Evolutionary conservation across 2,113 vertebrate species (phyloP).

Genomic region (Gallinago undulata): DNA sequence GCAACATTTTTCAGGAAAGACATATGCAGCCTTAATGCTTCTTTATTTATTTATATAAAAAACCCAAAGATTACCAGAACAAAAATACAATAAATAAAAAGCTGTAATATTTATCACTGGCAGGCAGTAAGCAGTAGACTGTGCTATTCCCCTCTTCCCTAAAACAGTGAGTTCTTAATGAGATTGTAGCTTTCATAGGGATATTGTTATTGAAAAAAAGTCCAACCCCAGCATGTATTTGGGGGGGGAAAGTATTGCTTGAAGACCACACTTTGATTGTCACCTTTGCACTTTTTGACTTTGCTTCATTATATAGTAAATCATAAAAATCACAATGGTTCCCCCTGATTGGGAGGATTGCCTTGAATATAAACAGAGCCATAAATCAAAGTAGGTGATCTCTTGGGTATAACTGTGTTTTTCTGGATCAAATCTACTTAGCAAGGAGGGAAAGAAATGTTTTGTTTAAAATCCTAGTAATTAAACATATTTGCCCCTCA

Average conservation of each 20-base stretch:
- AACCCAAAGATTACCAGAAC: background rate
- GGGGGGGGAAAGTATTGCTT: background rate
- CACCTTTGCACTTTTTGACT: background rate
- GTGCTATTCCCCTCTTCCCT: background rate
- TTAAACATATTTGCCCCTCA: background rate
- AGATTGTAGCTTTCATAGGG: background rate
- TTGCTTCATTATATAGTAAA: slow-evolving; percentile 33
- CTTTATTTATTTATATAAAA: background rate
- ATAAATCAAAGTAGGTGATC: slow-evolving; percentile 45
- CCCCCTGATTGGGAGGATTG: slow-evolving; percentile 32
- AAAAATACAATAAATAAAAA: background rate
- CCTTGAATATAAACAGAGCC: background rate
- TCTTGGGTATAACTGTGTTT: background rate
- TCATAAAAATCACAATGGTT: slow-evolving; percentile 40
- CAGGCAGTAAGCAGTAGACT: background rate
- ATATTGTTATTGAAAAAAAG: background rate
- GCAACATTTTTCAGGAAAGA: background rate
- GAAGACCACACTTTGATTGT: background rate
- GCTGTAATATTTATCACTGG: background rate
- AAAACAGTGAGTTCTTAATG: background rate
- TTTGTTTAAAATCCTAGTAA: background rate
- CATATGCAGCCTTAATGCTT: background rate
- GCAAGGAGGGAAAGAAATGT: background rate
- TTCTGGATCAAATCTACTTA: slow-evolving; percentile 4
- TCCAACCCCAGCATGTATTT: background rate